Base-by-base conservation (phyloP, 2,113 vertebrate genomes). In the Pontoporia blainvillei region DNA sequence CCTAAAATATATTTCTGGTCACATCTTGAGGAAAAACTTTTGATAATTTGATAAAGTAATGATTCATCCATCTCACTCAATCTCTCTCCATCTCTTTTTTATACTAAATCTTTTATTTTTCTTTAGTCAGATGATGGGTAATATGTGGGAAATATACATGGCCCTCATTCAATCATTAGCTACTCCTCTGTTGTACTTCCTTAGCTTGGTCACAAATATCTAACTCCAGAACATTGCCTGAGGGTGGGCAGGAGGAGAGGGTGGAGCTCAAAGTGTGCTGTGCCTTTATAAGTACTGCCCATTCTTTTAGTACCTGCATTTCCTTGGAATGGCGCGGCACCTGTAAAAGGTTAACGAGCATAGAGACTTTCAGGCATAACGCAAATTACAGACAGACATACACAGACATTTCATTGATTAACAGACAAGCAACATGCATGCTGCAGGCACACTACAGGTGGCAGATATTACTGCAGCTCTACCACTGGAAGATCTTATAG, bases 291-390 rank as follows among this genome's bases (percentile, higher is more conserved):
- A 97, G 57, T 44, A 83, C 1, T 96, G 90, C 79, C 71, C 90
- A 91, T 92, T 97, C 86, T 91, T 85, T 96, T 81, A 97, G 95
- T 97, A 98, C 96, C 97, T 97, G 96, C 15, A 81, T 79, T 76
- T 98, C 96, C 97, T 88, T 84, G 96, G 81, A 96, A 97, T 5
- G 81, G 95, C 54, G 88, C 90, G 57, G 97, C 78, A 97, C 98
- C 98, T 98, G 98, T 86, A 97, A 97, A 98, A 98, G 76, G 96
- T 98, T 98, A 98, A 98, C 86, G 94, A 99, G 95, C 95, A 98
- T 96, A 98, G 86, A 98, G 86, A 98, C 93, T 98, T 98, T 98
- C 29, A 98, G 83, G 46, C 54, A 91, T 96, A 97, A 93, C 96
- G 91, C 93, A 97, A 85, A 94, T 94, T 95, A 98, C 67, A 93